Evolutionary conservation across 1,140 invertebrate species (phyloP).

Genomic region (Drosophila fuyamai): DNA sequence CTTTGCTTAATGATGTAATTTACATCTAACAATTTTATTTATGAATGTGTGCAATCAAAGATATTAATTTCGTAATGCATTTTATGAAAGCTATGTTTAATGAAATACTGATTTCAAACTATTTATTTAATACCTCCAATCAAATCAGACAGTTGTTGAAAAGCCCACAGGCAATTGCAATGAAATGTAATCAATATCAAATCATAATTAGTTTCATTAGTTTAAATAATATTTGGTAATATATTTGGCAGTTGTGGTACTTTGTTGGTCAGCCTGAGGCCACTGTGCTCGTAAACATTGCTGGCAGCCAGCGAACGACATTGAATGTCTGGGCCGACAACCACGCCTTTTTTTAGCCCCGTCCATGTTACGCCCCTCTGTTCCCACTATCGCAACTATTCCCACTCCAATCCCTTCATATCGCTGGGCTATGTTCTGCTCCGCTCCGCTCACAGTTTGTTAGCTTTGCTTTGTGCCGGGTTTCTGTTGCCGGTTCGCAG

Average conservation of each 20-base stretch:
- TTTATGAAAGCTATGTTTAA: too few species aligned
- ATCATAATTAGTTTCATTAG: background rate
- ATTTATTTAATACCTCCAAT: too few species aligned
- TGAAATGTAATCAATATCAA: background rate
- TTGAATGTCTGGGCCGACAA: constrained; percentile 41
- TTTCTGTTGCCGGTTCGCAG: constrained; percentile 34
- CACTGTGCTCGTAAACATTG: constrained; percentile 27
- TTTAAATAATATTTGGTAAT: background rate
- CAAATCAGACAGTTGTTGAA: background rate
- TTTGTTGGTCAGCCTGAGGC: background rate
- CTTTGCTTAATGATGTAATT: too few species aligned
- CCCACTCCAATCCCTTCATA: constrained; percentile 40
- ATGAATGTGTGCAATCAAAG: too few species aligned
- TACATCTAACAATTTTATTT: too few species aligned
- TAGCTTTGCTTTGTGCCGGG: constrained; percentile 72
- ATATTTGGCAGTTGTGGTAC: background rate
- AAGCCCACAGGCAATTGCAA: background rate
- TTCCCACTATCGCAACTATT: background rate
- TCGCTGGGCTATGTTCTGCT: constrained; percentile 51
- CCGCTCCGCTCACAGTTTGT: constrained; percentile 54
- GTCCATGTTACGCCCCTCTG: background rate
- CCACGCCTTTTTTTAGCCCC: constrained; percentile 6
- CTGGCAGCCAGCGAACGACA: constrained; percentile 37
- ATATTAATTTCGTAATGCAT: too few species aligned
- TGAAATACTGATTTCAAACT: too few species aligned